These are phyloP conservation scores for Coelinius sp. DNA, from an alignment of 2,888 invertebrate species.

Conservation along the genomic window DNA sequence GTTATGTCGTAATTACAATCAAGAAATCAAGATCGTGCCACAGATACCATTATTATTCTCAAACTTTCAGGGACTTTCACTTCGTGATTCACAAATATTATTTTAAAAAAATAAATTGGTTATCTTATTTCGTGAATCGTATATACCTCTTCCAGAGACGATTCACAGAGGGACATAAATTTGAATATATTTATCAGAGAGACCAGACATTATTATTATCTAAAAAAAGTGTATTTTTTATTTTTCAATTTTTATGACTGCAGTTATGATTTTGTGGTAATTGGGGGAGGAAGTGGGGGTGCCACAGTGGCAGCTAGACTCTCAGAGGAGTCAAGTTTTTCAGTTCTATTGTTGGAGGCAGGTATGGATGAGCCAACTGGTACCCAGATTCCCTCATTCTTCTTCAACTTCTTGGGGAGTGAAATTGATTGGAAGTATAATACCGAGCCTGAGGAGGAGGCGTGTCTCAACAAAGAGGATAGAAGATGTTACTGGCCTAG, in stretches of 20 bases:
- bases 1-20: constrained; percentile 46
- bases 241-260: neutral
- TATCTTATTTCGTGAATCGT: neutral
- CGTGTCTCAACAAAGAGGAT: constrained; percentile 82
- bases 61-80: constrained; percentile 24
- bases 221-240: neutral
- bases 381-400: constrained; percentile 91
- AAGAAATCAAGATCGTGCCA: constrained; percentile 26
- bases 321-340: constrained; percentile 82
- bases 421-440: constrained; percentile 91
- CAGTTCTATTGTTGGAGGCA: constrained; percentile 82
- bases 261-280: constrained; percentile 82
- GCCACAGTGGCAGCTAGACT: constrained; percentile 81
- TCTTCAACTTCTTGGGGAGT: constrained; percentile 87
- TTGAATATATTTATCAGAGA: too few relatives aligned
- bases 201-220: too few relatives aligned
- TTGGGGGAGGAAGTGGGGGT: constrained; percentile 82
- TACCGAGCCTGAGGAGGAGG: constrained; percentile 86
- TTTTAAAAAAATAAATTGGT: neutral
- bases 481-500: constrained; percentile 87
- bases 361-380: constrained; percentile 90
- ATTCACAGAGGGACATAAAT: neutral
- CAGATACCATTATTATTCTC: constrained; percentile 5
- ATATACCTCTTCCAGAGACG: neutral
- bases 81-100: constrained; percentile 12